Evolutionary conservation across 2,888 invertebrate species (phyloP).

Genomic region (Anoplius nigerrimus): DNA sequence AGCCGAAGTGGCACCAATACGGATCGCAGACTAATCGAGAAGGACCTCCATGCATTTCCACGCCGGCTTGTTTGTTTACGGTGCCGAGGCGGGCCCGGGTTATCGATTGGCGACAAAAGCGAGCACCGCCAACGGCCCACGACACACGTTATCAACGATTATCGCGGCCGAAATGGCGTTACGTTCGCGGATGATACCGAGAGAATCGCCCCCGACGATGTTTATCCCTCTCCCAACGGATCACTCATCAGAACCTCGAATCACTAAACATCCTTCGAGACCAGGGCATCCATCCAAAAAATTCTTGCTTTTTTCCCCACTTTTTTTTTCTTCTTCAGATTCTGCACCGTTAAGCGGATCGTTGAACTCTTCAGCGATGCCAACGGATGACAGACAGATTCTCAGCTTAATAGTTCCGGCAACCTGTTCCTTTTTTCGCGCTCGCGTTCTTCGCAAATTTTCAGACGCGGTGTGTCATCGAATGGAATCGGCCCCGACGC

Average conservation of each 20-base stretch:
- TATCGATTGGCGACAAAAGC: constrained; percentile 72
- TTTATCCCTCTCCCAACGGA: neutral
- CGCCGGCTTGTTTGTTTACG: constrained; percentile 37
- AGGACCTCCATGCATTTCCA: neutral
- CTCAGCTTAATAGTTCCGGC: no score
- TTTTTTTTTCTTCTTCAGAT: neutral
- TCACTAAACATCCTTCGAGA: neutral
- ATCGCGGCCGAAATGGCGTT: constrained; percentile 37
- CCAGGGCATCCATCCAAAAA: neutral
- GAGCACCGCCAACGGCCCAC: constrained; percentile 58
- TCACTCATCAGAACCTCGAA: no score
- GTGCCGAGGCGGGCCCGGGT: constrained; percentile 26
- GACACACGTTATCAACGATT: constrained; percentile 36
- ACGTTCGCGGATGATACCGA: constrained; percentile 35
- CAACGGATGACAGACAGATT: no score
- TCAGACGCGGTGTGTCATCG: no score
- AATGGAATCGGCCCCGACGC: no score
- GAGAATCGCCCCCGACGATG: constrained; percentile 12
- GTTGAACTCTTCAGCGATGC: no score
- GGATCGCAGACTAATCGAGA: neutral
- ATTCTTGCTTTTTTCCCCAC: neutral
- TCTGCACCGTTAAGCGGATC: neutral
- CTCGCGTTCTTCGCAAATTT: neutral
- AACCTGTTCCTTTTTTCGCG: no score
- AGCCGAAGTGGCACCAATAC: neutral